A percentile compares a stretch with the other conserved stretches of the same genome.
Evolutionary conservation across 2,113 vertebrate genomes (phyloP).

Genomic region (Microcebus ravelobensis): DNA sequence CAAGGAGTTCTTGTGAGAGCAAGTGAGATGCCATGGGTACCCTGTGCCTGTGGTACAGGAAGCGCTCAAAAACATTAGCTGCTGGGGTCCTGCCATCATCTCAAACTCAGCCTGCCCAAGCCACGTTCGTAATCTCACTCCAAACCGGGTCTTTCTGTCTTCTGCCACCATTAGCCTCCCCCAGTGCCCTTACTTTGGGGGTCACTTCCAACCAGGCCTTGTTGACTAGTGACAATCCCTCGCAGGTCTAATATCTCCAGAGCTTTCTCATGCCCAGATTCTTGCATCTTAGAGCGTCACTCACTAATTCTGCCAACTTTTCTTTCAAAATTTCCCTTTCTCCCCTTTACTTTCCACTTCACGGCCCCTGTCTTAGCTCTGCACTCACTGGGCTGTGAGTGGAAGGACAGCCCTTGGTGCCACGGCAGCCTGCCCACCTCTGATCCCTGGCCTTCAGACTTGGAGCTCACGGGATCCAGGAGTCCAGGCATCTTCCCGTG

Average conservation of each 20-base stretch:
- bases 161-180: neutral
- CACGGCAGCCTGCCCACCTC: neutral
- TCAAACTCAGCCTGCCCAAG: neutral
- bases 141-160: neutral
- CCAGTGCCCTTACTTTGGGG: neutral
- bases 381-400: neutral
- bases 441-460: neutral
- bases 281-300: neutral
- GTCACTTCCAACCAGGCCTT: neutral
- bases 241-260: neutral
- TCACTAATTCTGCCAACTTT: neutral
- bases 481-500: neutral
- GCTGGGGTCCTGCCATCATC: neutral
- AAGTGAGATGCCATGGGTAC: neutral
- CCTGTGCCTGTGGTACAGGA: neutral
- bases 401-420: neutral
- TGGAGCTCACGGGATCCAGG: neutral
- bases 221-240: neutral
- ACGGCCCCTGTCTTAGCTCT: neutral
- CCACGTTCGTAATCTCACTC: neutral
- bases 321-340: neutral
- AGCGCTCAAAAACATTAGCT: neutral
- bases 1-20: neutral
- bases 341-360: neutral
- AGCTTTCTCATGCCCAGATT: neutral